Base-by-base conservation (phyloP, 2,797 vertebrate genomes). In the Leptoclinus maculatus region DNA sequence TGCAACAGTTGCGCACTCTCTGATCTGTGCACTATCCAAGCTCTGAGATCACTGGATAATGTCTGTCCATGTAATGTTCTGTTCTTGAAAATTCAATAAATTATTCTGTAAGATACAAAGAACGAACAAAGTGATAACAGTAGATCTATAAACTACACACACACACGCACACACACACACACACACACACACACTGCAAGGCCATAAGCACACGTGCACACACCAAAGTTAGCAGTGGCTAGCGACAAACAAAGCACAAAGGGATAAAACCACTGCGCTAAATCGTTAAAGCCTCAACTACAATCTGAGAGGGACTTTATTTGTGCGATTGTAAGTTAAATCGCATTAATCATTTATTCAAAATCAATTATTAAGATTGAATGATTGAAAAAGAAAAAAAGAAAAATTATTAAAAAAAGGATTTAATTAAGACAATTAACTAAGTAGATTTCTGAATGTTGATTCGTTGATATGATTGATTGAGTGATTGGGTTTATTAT, bases 401-500 rank as follows among this genome's bases (percentile, higher is more conserved):
- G 34, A 79, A 49, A 4, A 16, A 79, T 53, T 39, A 74, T 60
- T 39, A n/a, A 45, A 38, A 66, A 51, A 29, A 36, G 9, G 41
- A 70, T 8, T 32, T 49, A 41, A 70, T 71, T 25, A 54, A 62
- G 13, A 64, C 16, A 70, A 66, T 77, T 19, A 67, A 3, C 51
- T 0, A 51, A 34, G 5, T 21, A 14, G 12, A 63, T 71, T 69
- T 79, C 13, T 66, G 8, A 47, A 21, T 60, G 54, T 23, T 78
- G 49, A 86, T 72, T 77, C 0, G 4, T 41, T 45, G 53, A 12
- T 29, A 51, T 13, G 57, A 34, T 9, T 49, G 17, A 60, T 3
- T 47, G 27, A 32, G 47, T 39, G 60, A 83, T 83, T 76, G n/a
- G 71, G 64, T 87, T 84, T 10, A 5, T 72, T 19, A 45, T 67